These are phyloP conservation scores for Phaethon lepturus DNA, from an alignment of 2,113 vertebrate species.

Conservation along the genomic window DNA sequence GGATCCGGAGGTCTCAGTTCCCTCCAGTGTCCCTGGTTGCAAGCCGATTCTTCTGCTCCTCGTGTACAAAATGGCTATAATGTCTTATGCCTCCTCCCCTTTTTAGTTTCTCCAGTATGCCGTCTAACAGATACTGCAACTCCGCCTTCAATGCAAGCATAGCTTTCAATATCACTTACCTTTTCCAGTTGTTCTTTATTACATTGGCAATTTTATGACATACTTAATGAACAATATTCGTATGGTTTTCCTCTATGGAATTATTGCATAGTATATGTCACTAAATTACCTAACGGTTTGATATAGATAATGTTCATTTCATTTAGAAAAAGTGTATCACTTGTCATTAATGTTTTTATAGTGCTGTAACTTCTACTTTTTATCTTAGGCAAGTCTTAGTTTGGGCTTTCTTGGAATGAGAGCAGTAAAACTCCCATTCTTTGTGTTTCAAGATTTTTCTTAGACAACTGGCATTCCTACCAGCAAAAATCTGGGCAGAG, in stretches of 20 bases:
- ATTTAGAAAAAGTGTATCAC: neutral
- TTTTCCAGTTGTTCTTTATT: neutral
- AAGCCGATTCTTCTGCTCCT: neutral
- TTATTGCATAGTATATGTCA: neutral
- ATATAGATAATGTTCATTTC: neutral
- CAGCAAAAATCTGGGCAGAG: neutral
- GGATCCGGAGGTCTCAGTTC: neutral
- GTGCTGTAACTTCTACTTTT: neutral
- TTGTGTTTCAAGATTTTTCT: neutral
- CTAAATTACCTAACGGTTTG: neutral
- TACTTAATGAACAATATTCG: neutral
- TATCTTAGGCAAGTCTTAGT: neutral
- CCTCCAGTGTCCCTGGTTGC: fast-evolving
- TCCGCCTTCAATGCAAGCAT: neutral
- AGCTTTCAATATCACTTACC: neutral
- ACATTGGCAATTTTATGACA: neutral
- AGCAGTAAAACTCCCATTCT: neutral
- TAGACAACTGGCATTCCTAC: neutral
- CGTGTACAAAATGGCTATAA: fast-evolving
- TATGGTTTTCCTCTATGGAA: neutral
- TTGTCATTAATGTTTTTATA: neutral
- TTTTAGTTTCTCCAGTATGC: neutral
- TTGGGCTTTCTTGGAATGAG: neutral
- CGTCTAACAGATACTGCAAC: neutral
- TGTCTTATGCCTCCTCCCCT: neutral